A percentile compares a stretch with the other conserved stretches of the same genome.
phyloP scores from a whole-genome alignment of 2,113 vertebrate species.

The Australoheros scitulus region DNA sequence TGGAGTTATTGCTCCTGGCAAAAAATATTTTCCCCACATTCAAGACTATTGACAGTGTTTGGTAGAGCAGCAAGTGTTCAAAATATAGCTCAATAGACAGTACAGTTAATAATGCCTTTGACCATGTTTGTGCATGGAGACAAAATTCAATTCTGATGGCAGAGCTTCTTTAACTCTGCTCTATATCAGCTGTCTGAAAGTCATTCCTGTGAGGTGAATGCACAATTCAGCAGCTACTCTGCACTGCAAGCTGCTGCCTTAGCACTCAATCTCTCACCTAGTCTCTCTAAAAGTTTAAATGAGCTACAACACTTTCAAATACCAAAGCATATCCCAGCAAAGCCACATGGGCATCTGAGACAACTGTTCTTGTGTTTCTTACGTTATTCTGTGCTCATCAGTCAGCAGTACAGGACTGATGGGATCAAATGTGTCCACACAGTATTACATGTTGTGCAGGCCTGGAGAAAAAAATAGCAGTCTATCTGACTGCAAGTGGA shows the following conservation, averaged over 20 bases:
- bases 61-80: not conserved
- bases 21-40: not conserved
- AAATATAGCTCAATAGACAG: not conserved
- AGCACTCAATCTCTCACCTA: slow-evolving; percentile 43
- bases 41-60: not conserved
- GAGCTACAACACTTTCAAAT: slow-evolving; percentile 42
- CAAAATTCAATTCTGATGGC: slow-evolving; percentile 13
- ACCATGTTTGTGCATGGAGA: slow-evolving; percentile 1
- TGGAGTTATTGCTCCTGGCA: not conserved
- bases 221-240: slow-evolving; percentile 39
- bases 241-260: slow-evolving; percentile 28
- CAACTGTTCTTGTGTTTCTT: slow-evolving; percentile 18
- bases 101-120: not conserved
- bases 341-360: slow-evolving; percentile 29
- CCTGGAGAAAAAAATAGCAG: slow-evolving; percentile 41
- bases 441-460: not conserved
- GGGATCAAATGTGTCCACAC: slow-evolving; percentile 47
- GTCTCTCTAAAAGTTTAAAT: slow-evolving; percentile 21
- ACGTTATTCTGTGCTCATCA: slow-evolving; percentile 39
- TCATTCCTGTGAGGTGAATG: slow-evolving; percentile 24
- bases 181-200: slow-evolving; percentile 43
- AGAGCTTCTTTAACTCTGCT: slow-evolving; percentile 13
- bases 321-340: slow-evolving; percentile 52
- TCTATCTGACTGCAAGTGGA: slow-evolving; percentile 53
- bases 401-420: slow-evolving; percentile 20